Percentiles rank a stretch among this genome's conserved stretches.
Evolutionary conservation across 2,113 vertebrate genomes (phyloP).

Genomic region (Catharus fuscescens): DNA sequence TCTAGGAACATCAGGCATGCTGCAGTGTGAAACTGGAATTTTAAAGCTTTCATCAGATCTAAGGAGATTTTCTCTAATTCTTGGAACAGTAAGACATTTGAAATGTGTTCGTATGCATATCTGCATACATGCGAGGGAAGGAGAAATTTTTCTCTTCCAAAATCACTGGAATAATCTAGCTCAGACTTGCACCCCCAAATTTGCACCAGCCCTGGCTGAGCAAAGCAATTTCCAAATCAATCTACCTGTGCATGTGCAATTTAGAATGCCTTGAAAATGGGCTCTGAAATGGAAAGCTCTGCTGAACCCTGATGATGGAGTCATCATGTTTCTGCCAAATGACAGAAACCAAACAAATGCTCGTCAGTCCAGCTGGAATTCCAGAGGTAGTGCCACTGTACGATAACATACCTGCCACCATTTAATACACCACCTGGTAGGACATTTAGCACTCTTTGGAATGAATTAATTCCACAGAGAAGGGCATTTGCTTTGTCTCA

Average conservation of each 20-base stretch:
- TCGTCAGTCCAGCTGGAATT: background rate
- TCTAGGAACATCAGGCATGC: background rate
- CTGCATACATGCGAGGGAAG: background rate
- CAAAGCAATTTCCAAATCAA: conserved; percentile 20
- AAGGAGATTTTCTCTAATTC: background rate
- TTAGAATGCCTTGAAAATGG: background rate
- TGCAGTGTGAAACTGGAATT: background rate
- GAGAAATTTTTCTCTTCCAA: background rate
- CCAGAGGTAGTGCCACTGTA: background rate
- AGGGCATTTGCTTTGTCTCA: background rate
- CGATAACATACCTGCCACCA: background rate
- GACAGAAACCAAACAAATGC: background rate
- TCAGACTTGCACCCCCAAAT: background rate
- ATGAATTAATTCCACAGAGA: background rate
- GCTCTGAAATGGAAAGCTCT: background rate
- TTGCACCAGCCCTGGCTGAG: background rate
- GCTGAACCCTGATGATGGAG: conserved; percentile 15
- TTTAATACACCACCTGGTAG: background rate
- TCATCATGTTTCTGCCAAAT: background rate
- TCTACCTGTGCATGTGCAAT: background rate
- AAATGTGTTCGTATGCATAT: background rate
- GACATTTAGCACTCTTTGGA: background rate
- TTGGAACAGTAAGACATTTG: background rate
- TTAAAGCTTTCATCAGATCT: conserved; percentile 1
- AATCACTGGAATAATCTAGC: background rate